These are phyloP conservation scores for Drosophila koepferae DNA, from an alignment of 2,888 invertebrate genomes.

Conservation along the genomic window DNA sequence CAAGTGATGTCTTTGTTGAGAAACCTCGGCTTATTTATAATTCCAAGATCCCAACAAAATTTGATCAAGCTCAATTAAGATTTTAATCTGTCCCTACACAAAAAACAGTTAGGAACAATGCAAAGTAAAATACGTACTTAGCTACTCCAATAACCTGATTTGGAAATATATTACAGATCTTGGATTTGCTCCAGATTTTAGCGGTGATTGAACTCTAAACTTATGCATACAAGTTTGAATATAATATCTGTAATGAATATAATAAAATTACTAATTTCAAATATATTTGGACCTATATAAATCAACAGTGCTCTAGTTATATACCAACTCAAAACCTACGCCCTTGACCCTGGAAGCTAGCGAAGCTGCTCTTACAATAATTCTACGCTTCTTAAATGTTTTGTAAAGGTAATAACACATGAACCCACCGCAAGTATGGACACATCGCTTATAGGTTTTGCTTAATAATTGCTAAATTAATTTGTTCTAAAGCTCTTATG, in stretches of 20 bases:
- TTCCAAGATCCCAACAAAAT: neutral
- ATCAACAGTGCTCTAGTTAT: too few relatives aligned
- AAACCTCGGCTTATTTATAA: conserved; percentile 16
- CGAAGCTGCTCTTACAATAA: too few relatives aligned
- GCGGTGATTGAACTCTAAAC: conserved; percentile 6
- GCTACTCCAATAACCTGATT: neutral
- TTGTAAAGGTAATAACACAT: too few relatives aligned
- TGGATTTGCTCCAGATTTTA: neutral
- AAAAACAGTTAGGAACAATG: neutral
- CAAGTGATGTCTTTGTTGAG: conserved; percentile 17
- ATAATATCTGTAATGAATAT: neutral
- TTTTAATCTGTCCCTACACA: neutral
- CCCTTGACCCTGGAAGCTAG: too few relatives aligned
- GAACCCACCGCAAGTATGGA: too few relatives aligned
- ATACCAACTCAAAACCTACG: too few relatives aligned
- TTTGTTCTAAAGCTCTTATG: too few relatives aligned
- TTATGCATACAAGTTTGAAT: neutral
- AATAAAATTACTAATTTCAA: neutral
- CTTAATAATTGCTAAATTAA: too few relatives aligned
- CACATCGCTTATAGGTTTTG: too few relatives aligned
- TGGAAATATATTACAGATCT: neutral
- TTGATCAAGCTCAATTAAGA: neutral
- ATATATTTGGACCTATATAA: neutral
- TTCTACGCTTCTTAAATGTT: too few relatives aligned
- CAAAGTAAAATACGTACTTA: neutral